Conservation (phyloP, 2,888 invertebrate species). For the Monopis laevigella region DNA sequence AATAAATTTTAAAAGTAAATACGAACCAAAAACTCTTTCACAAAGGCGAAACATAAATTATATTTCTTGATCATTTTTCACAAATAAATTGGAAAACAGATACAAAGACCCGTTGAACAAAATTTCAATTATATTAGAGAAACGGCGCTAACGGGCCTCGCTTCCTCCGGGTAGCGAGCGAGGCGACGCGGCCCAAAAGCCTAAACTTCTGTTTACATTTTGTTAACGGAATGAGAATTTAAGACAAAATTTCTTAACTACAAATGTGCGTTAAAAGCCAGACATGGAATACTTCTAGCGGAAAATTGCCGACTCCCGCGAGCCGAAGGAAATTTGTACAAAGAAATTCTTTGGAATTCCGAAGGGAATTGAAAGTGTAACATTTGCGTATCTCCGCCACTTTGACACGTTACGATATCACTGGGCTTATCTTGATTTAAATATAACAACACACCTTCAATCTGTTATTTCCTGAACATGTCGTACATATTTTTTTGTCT, state of each 20-base stretch:
- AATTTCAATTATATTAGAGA: constrained; percentile 46
- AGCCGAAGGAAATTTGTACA: constrained; percentile 6
- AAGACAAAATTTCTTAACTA: constrained; percentile 49
- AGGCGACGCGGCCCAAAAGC: constrained; percentile 28
- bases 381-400: constrained; percentile 2
- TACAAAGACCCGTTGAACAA: constrained; percentile 35
- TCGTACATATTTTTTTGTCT: too few relatives aligned
- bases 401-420: too few relatives aligned
- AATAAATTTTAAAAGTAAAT: too few relatives aligned
- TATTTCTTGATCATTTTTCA: constrained; percentile 21
- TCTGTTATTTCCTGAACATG: too few relatives aligned
- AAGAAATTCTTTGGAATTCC: neutral
- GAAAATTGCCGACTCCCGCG: constrained; percentile 27
- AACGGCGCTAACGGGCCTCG: constrained; percentile 30
- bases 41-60: constrained; percentile 4
- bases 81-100: constrained; percentile 34
- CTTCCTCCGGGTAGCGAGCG: constrained; percentile 27
- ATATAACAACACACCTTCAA: too few relatives aligned
- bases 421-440: too few relatives aligned
- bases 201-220: constrained; percentile 53
- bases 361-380: constrained; percentile 6
- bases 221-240: constrained; percentile 57
- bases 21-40: neutral
- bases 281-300: constrained; percentile 31
- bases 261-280: constrained; percentile 45